These are phyloP conservation scores for Lophius piscatorius DNA, from an alignment of 2,113 vertebrate species.

Conservation along the genomic window DNA sequence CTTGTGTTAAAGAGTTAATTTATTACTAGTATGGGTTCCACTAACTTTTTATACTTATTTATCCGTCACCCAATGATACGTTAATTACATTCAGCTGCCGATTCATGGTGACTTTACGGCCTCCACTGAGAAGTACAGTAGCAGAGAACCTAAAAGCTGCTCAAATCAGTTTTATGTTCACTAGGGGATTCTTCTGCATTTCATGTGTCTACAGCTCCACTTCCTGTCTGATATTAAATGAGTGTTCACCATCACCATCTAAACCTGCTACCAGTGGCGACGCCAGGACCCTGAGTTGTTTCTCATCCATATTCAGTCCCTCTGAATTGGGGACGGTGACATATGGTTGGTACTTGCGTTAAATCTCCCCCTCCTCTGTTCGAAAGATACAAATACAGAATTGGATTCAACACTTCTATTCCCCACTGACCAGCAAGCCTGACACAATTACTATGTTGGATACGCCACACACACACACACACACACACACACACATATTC, in stretches of 20 bases:
- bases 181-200: conserved; percentile 39
- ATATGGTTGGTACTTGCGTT: conserved; percentile 78
- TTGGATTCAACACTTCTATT: conserved; percentile 83
- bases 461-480: conserved; percentile 55
- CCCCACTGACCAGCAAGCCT: conserved; percentile 77
- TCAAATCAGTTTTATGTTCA: conserved; percentile 53
- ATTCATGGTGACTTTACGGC: too few species aligned
- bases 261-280: conserved; percentile 49
- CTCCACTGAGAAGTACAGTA: too few species aligned
- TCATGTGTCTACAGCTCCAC: conserved; percentile 1
- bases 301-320: conserved; percentile 83
- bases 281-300: conserved; percentile 54
- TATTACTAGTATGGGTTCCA: too few species aligned
- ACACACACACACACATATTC: conserved; percentile 29
- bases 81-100: too few species aligned
- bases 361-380: conserved; percentile 69
- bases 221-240: neutral
- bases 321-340: conserved; percentile 75
- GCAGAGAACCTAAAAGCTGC: conserved; percentile 4
- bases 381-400: conserved; percentile 78
- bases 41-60: too few species aligned
- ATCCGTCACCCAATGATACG: too few species aligned
- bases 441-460: conserved; percentile 78
- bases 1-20: too few species aligned
- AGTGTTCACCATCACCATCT: conserved; percentile 19